Base-by-base conservation (phyloP, 2,113 vertebrate genomes). In the Microtus richardsoni region DNA sequence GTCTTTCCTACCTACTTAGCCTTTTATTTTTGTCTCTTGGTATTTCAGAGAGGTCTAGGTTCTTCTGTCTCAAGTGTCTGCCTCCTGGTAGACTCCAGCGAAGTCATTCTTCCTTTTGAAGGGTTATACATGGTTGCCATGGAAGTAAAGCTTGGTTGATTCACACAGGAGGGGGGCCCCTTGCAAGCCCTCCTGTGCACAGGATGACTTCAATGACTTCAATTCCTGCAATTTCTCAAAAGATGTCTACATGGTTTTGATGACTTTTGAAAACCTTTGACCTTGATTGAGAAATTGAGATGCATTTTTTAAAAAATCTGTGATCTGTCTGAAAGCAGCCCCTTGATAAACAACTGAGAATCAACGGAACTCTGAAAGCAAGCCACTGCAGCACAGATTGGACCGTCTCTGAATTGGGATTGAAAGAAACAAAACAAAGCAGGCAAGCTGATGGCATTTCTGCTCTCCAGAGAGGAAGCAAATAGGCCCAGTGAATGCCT, bases 141-240 rank as follows among this genome's bases (percentile, higher is more conserved):
- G 86, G 89, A 79, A 91, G 62, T 91, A 54, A 86, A 71, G 88
- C 78, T 28, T 74, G 60, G 58, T 62, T 93, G 71, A 62, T 54
- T 83, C 73, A 73, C 52, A 39, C 41, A 62, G 94, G 13, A 95
- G 11, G 68, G 41, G 11, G 66, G 22, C 39, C 26, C 11, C 26
- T 36, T 36, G 68, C 26, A 91, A 64, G 14, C 12, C 47, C 47
- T 83, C 77, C 70, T 82, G 41, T 30, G 21, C 39, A 26, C 52
- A 5, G 16, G 49, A 41, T 44, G 60, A 90, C 68, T 85, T 88
- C 73, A 92, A 28, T 90, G 75, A 79, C 70, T 88, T 47, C 58
- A 68, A 94, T 93, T 60, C 41, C 62, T 86, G 66, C 66, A 91
- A 87, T 14, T 52, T 87, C 84, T 95, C 94, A 95, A 22, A 95